These are phyloP conservation scores for Temnothorax nylanderi DNA, from an alignment of 1,140 invertebrate genomes.

Conservation along the genomic window DNA sequence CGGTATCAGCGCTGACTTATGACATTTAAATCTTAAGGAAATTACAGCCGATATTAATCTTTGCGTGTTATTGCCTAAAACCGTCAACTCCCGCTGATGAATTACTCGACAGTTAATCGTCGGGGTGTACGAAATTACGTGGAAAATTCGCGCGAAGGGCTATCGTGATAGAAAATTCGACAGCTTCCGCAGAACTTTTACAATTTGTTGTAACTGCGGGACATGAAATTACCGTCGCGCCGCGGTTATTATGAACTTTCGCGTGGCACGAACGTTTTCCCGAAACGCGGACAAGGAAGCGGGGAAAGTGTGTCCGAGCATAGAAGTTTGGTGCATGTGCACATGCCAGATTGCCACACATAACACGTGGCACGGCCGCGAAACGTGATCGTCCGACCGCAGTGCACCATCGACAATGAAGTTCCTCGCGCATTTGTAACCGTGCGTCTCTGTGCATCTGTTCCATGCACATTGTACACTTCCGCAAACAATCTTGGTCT, in stretches of 20 bases:
- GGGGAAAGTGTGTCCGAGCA: conserved; percentile 11
- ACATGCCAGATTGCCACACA: conserved; percentile 54
- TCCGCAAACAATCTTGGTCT: background rate
- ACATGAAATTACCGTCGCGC: conserved; percentile 53
- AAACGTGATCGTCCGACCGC: conserved; percentile 68
- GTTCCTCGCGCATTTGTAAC: conserved; percentile 60
- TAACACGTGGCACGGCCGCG: conserved; percentile 62
- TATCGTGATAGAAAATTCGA: conserved; percentile 6
- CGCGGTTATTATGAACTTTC: conserved; percentile 71
- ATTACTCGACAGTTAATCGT: background rate
- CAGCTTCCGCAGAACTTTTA: background rate
- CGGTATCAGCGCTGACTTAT: background rate
- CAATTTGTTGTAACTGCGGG: conserved; percentile 55
- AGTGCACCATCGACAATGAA: conserved; percentile 51
- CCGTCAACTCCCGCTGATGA: background rate
- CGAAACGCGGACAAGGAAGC: conserved; percentile 42
- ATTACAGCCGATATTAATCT: background rate
- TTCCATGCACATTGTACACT: background rate
- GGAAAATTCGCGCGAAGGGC: background rate
- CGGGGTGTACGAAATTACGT: background rate
- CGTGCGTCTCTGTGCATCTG: background rate
- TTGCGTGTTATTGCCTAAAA: background rate
- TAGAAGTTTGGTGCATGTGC: conserved; percentile 49
- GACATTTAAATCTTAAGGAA: background rate
- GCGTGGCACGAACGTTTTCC: conserved; percentile 63